phyloP scores from a whole-genome alignment of 2,797 vertebrate genomes.

The Acrossocheilus wenchowensis region DNA sequence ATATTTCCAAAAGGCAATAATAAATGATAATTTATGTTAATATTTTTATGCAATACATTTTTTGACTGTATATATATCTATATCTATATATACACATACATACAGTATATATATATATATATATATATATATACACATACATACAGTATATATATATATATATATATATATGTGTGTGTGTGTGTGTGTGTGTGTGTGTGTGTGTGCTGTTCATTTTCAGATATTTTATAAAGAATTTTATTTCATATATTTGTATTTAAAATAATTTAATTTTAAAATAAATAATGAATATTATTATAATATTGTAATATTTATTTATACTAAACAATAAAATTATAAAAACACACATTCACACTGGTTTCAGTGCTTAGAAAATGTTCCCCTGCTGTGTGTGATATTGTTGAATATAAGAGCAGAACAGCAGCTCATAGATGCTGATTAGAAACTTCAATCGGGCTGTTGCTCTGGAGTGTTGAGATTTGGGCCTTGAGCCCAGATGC shows the following conservation, averaged over 20 bases:
- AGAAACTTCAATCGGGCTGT: constrained; percentile 14
- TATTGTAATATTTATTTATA: not conserved
- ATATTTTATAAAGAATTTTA: not conserved
- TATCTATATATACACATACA: too few relatives aligned
- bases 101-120: too few relatives aligned
- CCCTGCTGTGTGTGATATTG: not conserved
- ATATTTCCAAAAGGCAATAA: too few relatives aligned
- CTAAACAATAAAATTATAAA: not conserved
- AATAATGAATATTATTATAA: not conserved
- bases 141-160: too few relatives aligned
- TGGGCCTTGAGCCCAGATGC: constrained; percentile 39
- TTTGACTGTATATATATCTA: too few relatives aligned
- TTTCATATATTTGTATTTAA: not conserved
- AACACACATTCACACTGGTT: not conserved
- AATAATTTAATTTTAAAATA: not conserved
- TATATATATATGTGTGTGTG: too few relatives aligned
- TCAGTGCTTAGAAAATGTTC: not conserved
- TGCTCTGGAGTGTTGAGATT: constrained; percentile 37
- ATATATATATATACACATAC: too few relatives aligned
- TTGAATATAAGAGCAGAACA: constrained; percentile 20
- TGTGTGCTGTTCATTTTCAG: not conserved
- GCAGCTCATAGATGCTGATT: constrained; percentile 24
- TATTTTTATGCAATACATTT: too few relatives aligned
- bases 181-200: too few relatives aligned
- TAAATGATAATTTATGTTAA: too few relatives aligned